Evolutionary conservation across 2,797 vertebrate genomes (phyloP), one percentile per base, ranked within the genome.

Genomic region (Botia kubotai): DNA sequence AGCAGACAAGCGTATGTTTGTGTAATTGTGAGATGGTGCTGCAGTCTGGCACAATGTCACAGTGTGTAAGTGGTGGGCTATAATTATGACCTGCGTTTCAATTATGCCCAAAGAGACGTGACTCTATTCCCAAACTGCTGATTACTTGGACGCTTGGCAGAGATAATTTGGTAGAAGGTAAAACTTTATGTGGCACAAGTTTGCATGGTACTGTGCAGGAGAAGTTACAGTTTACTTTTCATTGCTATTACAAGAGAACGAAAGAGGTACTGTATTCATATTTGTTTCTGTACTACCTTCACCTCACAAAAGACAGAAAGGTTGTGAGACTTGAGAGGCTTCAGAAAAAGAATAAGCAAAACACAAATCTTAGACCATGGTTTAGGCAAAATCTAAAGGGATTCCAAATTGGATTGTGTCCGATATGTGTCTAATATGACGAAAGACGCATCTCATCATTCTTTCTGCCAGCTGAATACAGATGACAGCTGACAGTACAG

Each of bases 1-100:
- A 74, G 71, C 62, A 74, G 78, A 74, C 78, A 80, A 66, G 70
- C 62, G 62, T 80, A 68, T 80, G 78, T 73, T 80, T 80, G 78
- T 74, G 78, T 74, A 80, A 74, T 74, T 80, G 71, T 68, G 39
- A 74, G 62, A 79, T 66, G 77, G 58, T 46, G 69, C 29, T 2
- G 29, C 29, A 11, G 21, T 50, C 69, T 79, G 77, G 58, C 77
- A 79, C 69, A 55, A 43, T 72, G 77, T 79, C 69, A 79, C 77
- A 79, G 69, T 79, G 48, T 65, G 69, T 79, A 79, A 65, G 69
- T n/a, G 72, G 68, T 79, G 58, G 77, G 39, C 52, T 13, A 13
- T 80, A 80, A 74, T 80, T 80, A 80, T 67, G 71, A 74, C 71
- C 78, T 46, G 78, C 62, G 60, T 68, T 80, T 80, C 71, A 80